Base-by-base conservation (phyloP, 2,888 invertebrate species). In the Terebella lapidaria region DNA sequence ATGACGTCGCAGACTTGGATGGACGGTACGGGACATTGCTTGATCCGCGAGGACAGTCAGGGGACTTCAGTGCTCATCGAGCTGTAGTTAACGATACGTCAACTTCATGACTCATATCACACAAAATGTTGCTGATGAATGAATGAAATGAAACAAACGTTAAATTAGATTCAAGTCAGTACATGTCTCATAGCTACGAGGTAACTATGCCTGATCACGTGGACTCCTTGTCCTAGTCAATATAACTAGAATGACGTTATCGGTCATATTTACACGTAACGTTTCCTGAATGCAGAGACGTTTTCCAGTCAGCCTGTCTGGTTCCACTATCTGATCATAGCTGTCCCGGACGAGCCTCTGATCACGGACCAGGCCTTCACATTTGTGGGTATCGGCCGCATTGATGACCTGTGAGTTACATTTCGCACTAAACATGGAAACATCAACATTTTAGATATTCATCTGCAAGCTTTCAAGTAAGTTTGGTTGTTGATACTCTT, bases 1-100 rank as follows among this genome's bases (percentile, higher is more conserved):
- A 28, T 56, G 28, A 56, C 56, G 46, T 56, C 56, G n/a, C 56
- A 56, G 24, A 25, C 24, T 20, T 56, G 56, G 56, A 56, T 56
- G 56, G 4, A 3, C 4, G 56, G 56, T 56, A 27, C 10, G 55
- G n/a, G n/a, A n/a, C n/a, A n/a, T n/a, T n/a, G n/a, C n/a, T n/a
- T n/a, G n/a, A n/a, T n/a, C n/a, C n/a, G n/a, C n/a, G n/a, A n/a
- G n/a, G n/a, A n/a, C n/a, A n/a, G n/a, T n/a, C n/a, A n/a, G n/a
- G n/a, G n/a, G n/a, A n/a, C n/a, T n/a, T n/a, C n/a, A n/a, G n/a
- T n/a, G n/a, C n/a, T n/a, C n/a, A n/a, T n/a, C n/a, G n/a, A n/a
- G n/a, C n/a, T n/a, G n/a, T n/a, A n/a, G n/a, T n/a, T n/a, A n/a
- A n/a, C n/a, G 20, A 49, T 18, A 20, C 49, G 5, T 10, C 42